These are phyloP conservation scores for Bimastos eiseni DNA, from an alignment of 2,888 invertebrate species.

Conservation along the genomic window DNA sequence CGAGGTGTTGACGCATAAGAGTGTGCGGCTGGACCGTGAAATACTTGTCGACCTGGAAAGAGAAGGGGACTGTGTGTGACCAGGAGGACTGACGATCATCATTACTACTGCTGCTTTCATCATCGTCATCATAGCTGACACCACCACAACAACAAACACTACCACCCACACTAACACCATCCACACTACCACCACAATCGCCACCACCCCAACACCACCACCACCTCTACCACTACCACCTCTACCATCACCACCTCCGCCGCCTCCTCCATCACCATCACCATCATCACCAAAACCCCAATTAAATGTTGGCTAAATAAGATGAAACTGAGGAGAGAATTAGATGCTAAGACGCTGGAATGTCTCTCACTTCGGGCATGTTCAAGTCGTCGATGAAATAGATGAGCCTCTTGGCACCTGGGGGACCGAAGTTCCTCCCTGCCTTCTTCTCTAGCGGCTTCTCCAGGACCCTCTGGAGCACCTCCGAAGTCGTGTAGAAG, in stretches of 20 bases:
- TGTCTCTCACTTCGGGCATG: constrained; percentile 81
- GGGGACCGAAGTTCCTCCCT: constrained; percentile 91
- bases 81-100: no score
- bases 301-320: no score
- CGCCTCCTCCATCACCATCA: no score
- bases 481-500: constrained; percentile 84
- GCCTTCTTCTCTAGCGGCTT: constrained; percentile 95
- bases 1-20: constrained; percentile 88
- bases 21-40: constrained; percentile 96
- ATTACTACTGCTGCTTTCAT: background rate
- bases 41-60: constrained; percentile 79
- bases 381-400: constrained; percentile 97
- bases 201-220: background rate
- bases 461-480: constrained; percentile 74
- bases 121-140: background rate
- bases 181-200: background rate
- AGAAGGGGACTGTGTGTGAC: no score
- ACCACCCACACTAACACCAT: background rate
- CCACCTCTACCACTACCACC: background rate
- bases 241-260: no score
- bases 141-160: background rate
- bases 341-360: no score
- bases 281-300: no score
- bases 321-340: background rate
- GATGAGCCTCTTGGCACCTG: constrained; percentile 87